Percentiles rank a stretch among this genome's conserved stretches.
Conservation (phyloP, 2,113 vertebrate species). For the Panthera uncia region DNA sequence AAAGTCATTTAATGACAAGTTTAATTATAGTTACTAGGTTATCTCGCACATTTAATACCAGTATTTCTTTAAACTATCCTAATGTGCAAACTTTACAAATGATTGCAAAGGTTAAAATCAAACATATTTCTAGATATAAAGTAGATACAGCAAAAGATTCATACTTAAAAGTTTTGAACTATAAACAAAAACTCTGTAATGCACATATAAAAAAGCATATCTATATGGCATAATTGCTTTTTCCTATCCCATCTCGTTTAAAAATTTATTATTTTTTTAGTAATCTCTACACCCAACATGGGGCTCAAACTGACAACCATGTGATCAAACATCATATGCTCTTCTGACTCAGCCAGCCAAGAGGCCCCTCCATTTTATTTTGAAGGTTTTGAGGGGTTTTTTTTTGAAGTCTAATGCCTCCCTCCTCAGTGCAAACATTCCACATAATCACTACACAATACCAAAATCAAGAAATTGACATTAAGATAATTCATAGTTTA, state of each 20-base stretch:
- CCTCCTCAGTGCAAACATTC: not conserved
- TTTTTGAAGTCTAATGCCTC: not conserved
- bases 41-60: not conserved
- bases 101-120: conserved; percentile 14
- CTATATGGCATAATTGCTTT: not conserved
- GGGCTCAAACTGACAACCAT: not conserved
- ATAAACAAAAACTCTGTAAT: not conserved
- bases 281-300: not conserved
- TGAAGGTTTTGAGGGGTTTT: no score
- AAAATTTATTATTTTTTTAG: not conserved
- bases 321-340: not conserved
- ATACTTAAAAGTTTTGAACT: conserved; percentile 6
- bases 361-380: not conserved
- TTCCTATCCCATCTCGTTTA: not conserved
- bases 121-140: not conserved
- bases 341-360: not conserved
- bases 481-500: not conserved
- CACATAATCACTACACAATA: not conserved
- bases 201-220: not conserved
- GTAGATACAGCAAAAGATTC: not conserved
- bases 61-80: not conserved
- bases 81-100: conserved; percentile 12
- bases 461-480: not conserved
- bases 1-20: conserved; percentile 9
- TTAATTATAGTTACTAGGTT: not conserved